phyloP scores from a whole-genome alignment of 2,113 vertebrate genomes.

The Barnardius zonarius region DNA sequence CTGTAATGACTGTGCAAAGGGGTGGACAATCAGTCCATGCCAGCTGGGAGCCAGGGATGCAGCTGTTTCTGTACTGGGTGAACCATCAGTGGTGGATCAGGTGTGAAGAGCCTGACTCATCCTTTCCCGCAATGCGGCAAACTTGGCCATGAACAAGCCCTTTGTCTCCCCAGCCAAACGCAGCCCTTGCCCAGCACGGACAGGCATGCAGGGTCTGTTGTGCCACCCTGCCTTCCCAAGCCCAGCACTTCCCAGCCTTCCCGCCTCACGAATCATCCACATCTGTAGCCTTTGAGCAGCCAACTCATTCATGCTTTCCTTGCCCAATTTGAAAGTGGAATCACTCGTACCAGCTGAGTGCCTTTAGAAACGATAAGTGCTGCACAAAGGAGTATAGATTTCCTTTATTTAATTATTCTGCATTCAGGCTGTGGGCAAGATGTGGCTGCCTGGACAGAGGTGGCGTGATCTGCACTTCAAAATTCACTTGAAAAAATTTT shows the following conservation, averaged over 20 bases:
- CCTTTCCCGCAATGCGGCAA: fast-evolving
- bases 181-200: fast-evolving
- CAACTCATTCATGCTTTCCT: neutral
- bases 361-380: neutral
- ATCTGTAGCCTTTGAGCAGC: neutral
- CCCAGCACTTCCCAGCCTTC: neutral
- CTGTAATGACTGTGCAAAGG: neutral
- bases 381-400: neutral
- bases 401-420: neutral
- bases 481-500: neutral
- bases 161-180: neutral
- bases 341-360: neutral
- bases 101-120: neutral
- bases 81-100: neutral
- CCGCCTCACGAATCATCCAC: fast-evolving
- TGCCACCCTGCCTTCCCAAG: neutral
- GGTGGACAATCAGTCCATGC: fast-evolving
- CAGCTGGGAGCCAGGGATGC: neutral
- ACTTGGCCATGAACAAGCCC: neutral
- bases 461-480: neutral
- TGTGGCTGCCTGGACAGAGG: neutral
- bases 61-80: neutral
- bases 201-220: neutral
- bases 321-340: neutral
- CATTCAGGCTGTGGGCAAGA: neutral